These are phyloP conservation scores for Zoroaster sp. DNA, from an alignment of 53 echinoderm and acorn worm genomes.

Conservation along the genomic window DNA sequence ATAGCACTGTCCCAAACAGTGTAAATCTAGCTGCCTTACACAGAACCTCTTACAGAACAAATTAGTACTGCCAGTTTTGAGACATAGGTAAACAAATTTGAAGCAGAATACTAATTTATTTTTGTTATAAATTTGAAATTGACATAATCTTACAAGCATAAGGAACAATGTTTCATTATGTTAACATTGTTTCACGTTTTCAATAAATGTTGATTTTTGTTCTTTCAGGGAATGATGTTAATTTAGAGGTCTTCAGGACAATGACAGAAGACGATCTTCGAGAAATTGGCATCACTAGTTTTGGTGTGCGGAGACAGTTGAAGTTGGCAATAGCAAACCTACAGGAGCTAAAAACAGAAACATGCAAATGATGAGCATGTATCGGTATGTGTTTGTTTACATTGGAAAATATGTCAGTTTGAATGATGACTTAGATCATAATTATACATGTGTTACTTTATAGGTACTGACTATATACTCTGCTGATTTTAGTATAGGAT, in stretches of 20 bases:
- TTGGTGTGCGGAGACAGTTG: slow-evolving; percentile 22
- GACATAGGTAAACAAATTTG: too few relatives aligned
- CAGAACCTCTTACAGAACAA: too few relatives aligned
- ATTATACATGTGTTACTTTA: too few relatives aligned
- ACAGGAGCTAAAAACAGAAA: background rate
- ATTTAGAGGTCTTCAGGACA: background rate
- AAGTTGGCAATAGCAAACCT: background rate
- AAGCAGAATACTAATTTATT: too few relatives aligned
- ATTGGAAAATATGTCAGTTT: background rate
- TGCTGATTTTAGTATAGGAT: too few relatives aligned
- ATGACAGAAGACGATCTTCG: background rate
- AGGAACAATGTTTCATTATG: background rate
- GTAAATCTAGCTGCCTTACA: too few relatives aligned
- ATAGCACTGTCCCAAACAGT: too few relatives aligned
- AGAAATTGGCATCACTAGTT: background rate
- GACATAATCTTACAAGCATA: too few relatives aligned
- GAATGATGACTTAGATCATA: background rate
- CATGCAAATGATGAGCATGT: background rate
- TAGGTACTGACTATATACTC: too few relatives aligned
- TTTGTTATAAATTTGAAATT: too few relatives aligned
- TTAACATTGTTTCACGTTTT: background rate
- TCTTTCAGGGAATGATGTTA: slow-evolving; percentile 5
- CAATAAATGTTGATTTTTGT: background rate
- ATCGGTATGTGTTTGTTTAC: background rate
- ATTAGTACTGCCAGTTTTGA: too few relatives aligned